Base-by-base conservation (phyloP, 2,888 invertebrate species). In the Drosophila meridionalis region DNA sequence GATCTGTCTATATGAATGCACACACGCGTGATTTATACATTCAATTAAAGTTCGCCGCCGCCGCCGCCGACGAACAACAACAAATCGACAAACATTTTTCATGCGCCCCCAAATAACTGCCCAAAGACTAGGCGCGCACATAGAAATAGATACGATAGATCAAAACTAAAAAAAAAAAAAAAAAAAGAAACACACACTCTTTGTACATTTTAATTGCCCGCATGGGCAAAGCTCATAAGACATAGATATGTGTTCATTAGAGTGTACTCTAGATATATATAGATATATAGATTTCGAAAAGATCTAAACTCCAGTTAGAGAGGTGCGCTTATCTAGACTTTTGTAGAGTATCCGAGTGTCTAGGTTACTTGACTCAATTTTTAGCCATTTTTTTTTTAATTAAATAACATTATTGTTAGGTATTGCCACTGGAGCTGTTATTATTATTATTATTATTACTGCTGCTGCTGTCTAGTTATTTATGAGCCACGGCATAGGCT, bases 401-500 rank as follows among this genome's bases (percentile, higher is more conserved):
- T 62, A 47, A 73, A 67, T 62, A 74, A 64, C 70, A 68, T 80
- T 68, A 60, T 82, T 66, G 61, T 48, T 65, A 38, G 40, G 32
- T 32, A 50, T 50, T 20, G 50, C 50, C 50, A 50, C 50, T 50
- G 32, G 55, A 55, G 47, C 62, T 61, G 58, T 68, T 43, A 45
- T 32, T 53, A 66, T 48, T 69, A 55, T 36, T 61, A 56, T 68
- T 43, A 45, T 32, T 53, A 64, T 45, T 69, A 52, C 32, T 70
- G 55, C 38, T 65, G 65, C 59, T 71, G 65, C 59, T 73, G 43
- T 65, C 67, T 75, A 52, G 76, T 83, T 90, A 86, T 88, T 88
- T 87, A 89, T 87, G 83, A 70, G 62, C 80, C 73, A 55, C 76
- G 72, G 73, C 81, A 85, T 88, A 90, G 89, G 86, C 90, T 87